Evolutionary conservation across 2,113 vertebrate species (phyloP), one percentile per base, ranked within the genome.

Genomic region (Epinephelus moara): DNA sequence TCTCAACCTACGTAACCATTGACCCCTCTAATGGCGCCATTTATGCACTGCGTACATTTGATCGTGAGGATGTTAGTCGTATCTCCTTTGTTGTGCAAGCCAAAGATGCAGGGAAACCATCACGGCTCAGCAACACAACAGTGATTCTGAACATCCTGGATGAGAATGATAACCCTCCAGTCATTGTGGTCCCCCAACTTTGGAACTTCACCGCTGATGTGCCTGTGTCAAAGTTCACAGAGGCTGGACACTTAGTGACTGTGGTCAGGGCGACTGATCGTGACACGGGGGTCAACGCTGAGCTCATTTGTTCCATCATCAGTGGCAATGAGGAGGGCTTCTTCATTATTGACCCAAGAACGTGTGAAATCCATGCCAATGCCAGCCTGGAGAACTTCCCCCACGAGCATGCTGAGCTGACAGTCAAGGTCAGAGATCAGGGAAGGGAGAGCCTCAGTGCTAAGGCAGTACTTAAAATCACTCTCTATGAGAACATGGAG

Each of bases 11-110:
- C 1, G 97, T 99, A 49, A 99, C 98, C 76, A 96, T 99, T 0
- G 98, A 99, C 86, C 98, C 97, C 0, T 99, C 98, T 0, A 99
- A 96, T 0, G 98, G 98, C 0, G 97, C 96, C 0, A 96, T 99
- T 81, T 99, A 99, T 4, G 97, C 98, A 2, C 95, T 99, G 84
- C 92, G 97, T 40, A 96, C 97, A 2, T 99, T 99, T 56, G 98
- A 99, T 53, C 96, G 97, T 0, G 98, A 99, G 91, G 97, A 99
- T 59, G 95, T 98, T 14, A 97, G 95, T 89, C 96, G 96, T 8
- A 97, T 99, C 74, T 88, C 94, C 6, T 99, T 99, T 25, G 90
- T 96, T 21, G 97, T 99, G 13, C 98, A 99, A 85, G 98, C 98
- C 0, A 96, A 96, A 86, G 98, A 99, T 7, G 96, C 96, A 10